Percentiles rank a stretch among this genome's conserved stretches.
Evolutionary conservation across 2,797 vertebrate species (phyloP).

Genomic region (Microhierax caerulescens): DNA sequence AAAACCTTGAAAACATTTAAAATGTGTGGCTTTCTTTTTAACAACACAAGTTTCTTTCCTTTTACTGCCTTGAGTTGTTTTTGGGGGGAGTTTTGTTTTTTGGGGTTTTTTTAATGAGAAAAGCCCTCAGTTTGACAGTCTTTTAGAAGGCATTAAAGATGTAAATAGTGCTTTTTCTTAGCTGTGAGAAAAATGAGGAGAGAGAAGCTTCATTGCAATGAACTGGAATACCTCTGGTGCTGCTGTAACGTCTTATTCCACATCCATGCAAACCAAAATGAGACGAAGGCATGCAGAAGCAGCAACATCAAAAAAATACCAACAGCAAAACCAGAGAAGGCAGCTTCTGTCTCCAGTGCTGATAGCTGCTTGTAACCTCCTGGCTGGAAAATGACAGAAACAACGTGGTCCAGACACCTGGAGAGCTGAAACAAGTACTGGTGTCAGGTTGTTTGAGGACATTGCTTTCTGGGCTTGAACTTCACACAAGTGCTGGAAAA

Average conservation of each 20-base stretch:
- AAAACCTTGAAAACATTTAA: not conserved
- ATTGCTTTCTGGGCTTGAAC: not conserved
- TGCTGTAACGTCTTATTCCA: not conserved
- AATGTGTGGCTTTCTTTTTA: not conserved
- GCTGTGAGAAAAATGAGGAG: not conserved
- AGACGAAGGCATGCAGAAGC: not conserved
- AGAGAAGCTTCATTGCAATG: not conserved
- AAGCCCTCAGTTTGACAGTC: not conserved
- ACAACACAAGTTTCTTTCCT: not conserved
- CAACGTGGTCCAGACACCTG: not conserved
- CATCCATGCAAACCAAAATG: not conserved
- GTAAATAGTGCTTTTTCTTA: not conserved
- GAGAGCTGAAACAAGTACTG: not conserved
- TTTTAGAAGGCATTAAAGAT: not conserved
- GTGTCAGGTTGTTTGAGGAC: not conserved
- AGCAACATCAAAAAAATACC: not conserved
- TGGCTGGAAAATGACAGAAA: not conserved
- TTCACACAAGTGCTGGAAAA: not conserved
- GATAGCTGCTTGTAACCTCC: not conserved
- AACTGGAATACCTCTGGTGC: not conserved
- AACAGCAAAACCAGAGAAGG: not conserved
- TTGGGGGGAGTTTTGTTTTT: fast-evolving
- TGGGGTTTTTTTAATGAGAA: not conserved
- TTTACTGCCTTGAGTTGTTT: not conserved
- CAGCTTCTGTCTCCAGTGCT: not conserved